phyloP scores from a whole-genome alignment of 1,140 invertebrate species.

The Ceratina australensis region DNA sequence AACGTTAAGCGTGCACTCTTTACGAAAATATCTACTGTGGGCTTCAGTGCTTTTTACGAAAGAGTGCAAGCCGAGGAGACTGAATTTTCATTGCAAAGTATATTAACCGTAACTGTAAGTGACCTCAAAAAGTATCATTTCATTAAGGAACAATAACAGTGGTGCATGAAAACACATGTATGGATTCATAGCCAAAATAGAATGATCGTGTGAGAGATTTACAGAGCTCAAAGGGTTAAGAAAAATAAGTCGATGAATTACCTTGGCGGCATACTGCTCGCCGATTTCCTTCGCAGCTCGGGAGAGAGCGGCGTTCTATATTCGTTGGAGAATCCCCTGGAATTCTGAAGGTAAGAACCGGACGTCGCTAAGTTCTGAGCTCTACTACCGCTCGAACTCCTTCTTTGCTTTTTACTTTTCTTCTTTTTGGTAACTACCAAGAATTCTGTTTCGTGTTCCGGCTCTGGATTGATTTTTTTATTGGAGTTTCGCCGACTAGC shows the following conservation, averaged over 20 bases:
- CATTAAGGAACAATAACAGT: too few species aligned
- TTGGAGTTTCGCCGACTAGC: conserved; percentile 71
- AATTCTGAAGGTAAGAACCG: conserved; percentile 72
- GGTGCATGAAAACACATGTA: too few species aligned
- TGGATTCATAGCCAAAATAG: too few species aligned
- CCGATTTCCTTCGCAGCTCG: conserved; percentile 75
- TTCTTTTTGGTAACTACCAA: conserved; percentile 87
- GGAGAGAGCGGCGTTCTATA: conserved; percentile 74
- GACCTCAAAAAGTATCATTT: too few species aligned
- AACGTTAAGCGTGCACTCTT: too few species aligned
- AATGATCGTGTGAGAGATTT: too few species aligned
- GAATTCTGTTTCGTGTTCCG: conserved; percentile 81
- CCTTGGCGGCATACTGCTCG: conserved; percentile 78
- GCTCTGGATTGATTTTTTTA: conserved; percentile 73
- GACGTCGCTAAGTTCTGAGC: conserved; percentile 75
- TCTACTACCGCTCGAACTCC: conserved; percentile 76
- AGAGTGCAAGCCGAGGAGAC: too few species aligned
- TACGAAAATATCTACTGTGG: too few species aligned
- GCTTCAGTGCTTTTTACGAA: too few species aligned
- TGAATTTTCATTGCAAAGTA: too few species aligned
- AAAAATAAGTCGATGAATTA: conserved; percentile 57
- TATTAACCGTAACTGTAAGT: too few species aligned
- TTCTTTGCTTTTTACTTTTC: conserved; percentile 83
- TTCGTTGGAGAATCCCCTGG: conserved; percentile 73
- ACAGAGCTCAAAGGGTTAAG: too few species aligned